phyloP scores from a whole-genome alignment of 2,113 vertebrate species.

The Lasiurus borealis region DNA sequence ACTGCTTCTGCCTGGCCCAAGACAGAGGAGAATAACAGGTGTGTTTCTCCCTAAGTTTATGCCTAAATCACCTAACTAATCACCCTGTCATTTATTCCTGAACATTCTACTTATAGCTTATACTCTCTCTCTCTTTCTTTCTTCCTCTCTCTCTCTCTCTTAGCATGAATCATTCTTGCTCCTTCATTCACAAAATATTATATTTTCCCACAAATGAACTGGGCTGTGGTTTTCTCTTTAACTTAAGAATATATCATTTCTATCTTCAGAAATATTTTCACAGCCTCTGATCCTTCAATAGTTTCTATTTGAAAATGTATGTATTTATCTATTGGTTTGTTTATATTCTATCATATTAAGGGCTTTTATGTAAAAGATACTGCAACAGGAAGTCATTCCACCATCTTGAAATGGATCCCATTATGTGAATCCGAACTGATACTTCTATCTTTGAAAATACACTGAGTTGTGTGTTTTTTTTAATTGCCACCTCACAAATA shows the following conservation, averaged over 20 bases:
- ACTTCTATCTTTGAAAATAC: slow-evolving; percentile 1
- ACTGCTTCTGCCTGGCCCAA: background rate
- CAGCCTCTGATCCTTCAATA: background rate
- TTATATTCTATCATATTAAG: background rate
- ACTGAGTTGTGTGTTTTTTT: background rate
- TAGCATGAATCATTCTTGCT: background rate
- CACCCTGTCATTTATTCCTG: background rate
- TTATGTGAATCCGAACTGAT: background rate
- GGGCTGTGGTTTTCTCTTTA: background rate
- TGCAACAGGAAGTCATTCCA: background rate
- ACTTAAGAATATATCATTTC: background rate
- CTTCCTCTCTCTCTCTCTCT: background rate
- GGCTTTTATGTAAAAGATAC: background rate
- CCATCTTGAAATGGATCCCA: background rate
- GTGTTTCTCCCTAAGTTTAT: background rate
- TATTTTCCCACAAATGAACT: background rate
- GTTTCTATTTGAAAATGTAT: background rate
- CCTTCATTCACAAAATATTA: background rate
- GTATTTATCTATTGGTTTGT: background rate
- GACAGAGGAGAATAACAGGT: background rate
- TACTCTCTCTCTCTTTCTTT: background rate
- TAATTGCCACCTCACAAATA: slow-evolving; percentile 2
- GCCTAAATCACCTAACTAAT: background rate
- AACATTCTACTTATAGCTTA: background rate
- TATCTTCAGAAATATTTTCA: background rate